These are phyloP conservation scores for Noctua comes DNA, from an alignment of 2,888 invertebrate species.

Conservation along the genomic window DNA sequence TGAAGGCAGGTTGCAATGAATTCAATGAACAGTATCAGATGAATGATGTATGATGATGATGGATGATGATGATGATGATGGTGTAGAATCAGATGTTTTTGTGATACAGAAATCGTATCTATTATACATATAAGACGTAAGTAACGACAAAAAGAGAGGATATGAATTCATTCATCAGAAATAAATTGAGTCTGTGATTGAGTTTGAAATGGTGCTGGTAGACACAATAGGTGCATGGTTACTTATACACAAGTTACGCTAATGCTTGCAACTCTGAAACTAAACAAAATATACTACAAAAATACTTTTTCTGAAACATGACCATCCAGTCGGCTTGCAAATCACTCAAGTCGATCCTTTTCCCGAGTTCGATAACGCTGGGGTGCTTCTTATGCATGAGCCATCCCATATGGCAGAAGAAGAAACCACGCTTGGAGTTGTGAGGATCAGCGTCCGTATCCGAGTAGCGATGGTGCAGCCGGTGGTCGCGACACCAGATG, in stretches of 20 bases:
- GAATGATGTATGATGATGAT: too few relatives aligned
- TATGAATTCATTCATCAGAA: not conserved
- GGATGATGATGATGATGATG: too few relatives aligned
- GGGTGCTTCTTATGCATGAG: conserved; percentile 95
- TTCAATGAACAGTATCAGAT: not conserved
- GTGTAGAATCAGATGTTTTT: not conserved
- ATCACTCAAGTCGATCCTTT: conserved; percentile 93
- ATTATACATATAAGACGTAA: not conserved
- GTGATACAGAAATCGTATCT: not conserved
- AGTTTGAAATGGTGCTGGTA: not conserved
- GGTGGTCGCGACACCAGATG: conserved; percentile 94
- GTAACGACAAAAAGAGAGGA: not conserved
- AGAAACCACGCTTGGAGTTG: conserved; percentile 95
- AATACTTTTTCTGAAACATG: conserved; percentile 94
- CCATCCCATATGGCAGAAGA: conserved; percentile 97
- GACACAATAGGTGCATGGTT: not conserved
- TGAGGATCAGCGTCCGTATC: conserved; percentile 94
- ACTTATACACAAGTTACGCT: not conserved
- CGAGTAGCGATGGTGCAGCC: conserved; percentile 94
- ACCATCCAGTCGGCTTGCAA: conserved; percentile 93
- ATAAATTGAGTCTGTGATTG: not conserved
- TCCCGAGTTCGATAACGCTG: conserved; percentile 92
- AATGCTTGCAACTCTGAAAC: not conserved
- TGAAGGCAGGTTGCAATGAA: not conserved
- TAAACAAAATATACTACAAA: not conserved